A percentile compares a stretch with the other conserved stretches of the same genome.
These are phyloP conservation scores for Trachelus stipa DNA, from an alignment of 2,888 invertebrate species.

Conservation along the genomic window DNA sequence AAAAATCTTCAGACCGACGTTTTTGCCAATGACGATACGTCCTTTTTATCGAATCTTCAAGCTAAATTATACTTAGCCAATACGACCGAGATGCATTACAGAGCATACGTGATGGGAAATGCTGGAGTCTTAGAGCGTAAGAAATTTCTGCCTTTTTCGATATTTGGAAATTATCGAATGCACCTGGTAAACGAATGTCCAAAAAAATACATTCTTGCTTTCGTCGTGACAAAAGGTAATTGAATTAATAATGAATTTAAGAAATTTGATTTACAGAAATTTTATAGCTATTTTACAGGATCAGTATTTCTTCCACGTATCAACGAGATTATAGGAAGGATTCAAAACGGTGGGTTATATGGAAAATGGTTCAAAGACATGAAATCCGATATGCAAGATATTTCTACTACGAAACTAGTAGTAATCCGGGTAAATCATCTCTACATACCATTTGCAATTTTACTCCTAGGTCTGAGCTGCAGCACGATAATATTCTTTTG, in stretches of 20 bases:
- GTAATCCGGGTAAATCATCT: slow-evolving; percentile 15
- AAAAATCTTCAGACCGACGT: slow-evolving; percentile 18
- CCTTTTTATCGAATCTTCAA: slow-evolving; percentile 2
- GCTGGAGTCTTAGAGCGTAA: slow-evolving; percentile 14
- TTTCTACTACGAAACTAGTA: slow-evolving; percentile 4
- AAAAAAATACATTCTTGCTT: slow-evolving; percentile 60
- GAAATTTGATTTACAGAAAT: background rate
- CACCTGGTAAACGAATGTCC: slow-evolving; percentile 67
- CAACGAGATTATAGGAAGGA: slow-evolving; percentile 51
- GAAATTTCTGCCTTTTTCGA: background rate
- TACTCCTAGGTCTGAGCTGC: slow-evolving; percentile 8
- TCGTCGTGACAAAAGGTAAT: slow-evolving; percentile 56
- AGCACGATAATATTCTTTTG: slow-evolving; percentile 7
- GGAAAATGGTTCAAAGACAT: slow-evolving; percentile 62
- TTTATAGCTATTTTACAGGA: slow-evolving; percentile 28
- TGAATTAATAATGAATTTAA: background rate
- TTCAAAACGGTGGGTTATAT: slow-evolving; percentile 60
- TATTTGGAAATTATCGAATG: slow-evolving; percentile 30
- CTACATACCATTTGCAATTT: slow-evolving; percentile 17
- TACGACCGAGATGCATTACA: background rate
- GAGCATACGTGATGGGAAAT: background rate
- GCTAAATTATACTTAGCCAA: slow-evolving; percentile 4
- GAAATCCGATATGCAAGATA: background rate
- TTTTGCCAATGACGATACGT: slow-evolving; percentile 10
- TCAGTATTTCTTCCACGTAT: slow-evolving; percentile 63